A percentile compares a stretch with the other conserved stretches of the same genome.
These are phyloP conservation scores for Drosophila navojoa DNA, from an alignment of 1,140 invertebrate species.

Conservation along the genomic window DNA sequence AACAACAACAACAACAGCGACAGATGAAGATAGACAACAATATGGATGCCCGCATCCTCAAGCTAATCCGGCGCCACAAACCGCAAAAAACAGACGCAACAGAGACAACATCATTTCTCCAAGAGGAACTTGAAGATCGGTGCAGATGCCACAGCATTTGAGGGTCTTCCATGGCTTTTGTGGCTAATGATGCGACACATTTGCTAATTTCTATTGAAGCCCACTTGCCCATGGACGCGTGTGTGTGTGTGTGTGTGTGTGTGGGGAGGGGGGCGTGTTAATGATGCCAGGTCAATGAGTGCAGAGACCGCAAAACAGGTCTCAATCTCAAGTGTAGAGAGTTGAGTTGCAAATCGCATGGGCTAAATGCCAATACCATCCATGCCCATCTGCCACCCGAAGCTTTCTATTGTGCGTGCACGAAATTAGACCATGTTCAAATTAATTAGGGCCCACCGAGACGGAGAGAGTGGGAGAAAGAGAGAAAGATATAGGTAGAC, in stretches of 20 bases:
- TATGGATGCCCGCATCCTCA: constrained; percentile 69
- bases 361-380: constrained; percentile 22
- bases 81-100: constrained; percentile 58
- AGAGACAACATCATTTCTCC: constrained; percentile 16
- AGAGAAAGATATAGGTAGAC: not conserved
- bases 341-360: constrained; percentile 28
- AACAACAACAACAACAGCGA: not conserved
- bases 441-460: constrained; percentile 53
- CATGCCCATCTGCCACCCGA: constrained; percentile 47
- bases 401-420: constrained; percentile 68
- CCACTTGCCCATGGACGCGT: constrained; percentile 53
- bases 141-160: constrained; percentile 55
- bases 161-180: constrained; percentile 72
- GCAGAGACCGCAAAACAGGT: constrained; percentile 71
- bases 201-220: constrained; percentile 81
- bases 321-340: constrained; percentile 53
- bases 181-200: constrained; percentile 82
- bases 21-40: constrained; percentile 45
- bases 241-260: not conserved
- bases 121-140: constrained; percentile 18
- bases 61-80: constrained; percentile 80
- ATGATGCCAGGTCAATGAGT: constrained; percentile 49
- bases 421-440: constrained; percentile 79
- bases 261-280: constrained; percentile 13
- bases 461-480: not conserved